These are phyloP conservation scores for Amblyteles armatorius DNA, from an alignment of 2,888 invertebrate genomes.

Conservation along the genomic window DNA sequence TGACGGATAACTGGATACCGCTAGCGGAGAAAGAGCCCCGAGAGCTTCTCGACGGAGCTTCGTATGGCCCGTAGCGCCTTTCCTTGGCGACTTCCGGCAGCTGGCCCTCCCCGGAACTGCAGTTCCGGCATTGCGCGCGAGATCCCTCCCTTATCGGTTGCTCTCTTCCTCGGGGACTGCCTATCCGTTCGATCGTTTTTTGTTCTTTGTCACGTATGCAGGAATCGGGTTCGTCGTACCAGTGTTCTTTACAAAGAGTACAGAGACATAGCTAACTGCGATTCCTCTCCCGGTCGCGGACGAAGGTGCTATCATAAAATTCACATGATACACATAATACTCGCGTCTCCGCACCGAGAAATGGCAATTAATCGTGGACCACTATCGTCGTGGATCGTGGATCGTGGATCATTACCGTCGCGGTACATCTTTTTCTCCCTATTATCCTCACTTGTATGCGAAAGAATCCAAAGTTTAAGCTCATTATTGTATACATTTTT, in stretches of 20 bases:
- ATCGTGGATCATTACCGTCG: conserved; percentile 79
- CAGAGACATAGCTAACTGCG: too few relatives aligned
- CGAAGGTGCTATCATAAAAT: conserved; percentile 66
- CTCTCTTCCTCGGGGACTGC: conserved; percentile 48
- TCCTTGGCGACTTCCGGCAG: conserved; percentile 80
- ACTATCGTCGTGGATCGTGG: too few relatives aligned
- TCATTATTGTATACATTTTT: conserved; percentile 36
- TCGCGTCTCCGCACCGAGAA: too few relatives aligned
- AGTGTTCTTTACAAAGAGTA: too few relatives aligned
- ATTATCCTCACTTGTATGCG: conserved; percentile 49
- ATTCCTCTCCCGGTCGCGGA: conserved; percentile 70
- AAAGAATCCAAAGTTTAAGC: too few relatives aligned
- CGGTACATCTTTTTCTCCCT: conserved; percentile 74
- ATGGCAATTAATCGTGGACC: conserved; percentile 83
- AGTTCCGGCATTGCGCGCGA: conserved; percentile 73
- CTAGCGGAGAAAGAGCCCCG: conserved; percentile 58
- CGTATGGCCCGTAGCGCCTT: conserved; percentile 76
- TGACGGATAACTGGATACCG: conserved; percentile 59
- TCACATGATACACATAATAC: too few relatives aligned
- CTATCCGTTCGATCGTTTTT: conserved; percentile 74
- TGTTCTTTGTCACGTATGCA: conserved; percentile 78
- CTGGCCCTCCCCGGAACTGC: conserved; percentile 79
- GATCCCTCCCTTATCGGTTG: conserved; percentile 80
- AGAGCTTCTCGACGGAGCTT: conserved; percentile 78
- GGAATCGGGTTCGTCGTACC: conserved; percentile 55